Conservation (phyloP, 2,888 invertebrate genomes). For the Agrotis puta region DNA sequence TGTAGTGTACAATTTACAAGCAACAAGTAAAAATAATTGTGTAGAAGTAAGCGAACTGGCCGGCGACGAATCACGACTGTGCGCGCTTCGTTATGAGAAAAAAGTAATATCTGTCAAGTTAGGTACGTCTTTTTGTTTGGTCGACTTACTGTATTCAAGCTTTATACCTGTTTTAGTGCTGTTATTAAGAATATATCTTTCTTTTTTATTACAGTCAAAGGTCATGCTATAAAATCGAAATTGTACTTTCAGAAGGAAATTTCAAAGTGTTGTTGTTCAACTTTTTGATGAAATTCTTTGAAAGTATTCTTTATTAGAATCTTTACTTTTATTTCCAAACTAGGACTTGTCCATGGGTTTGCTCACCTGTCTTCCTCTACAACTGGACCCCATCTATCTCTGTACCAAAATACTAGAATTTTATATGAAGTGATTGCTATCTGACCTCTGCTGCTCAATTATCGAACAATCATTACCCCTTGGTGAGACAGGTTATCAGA, state of each 20-base stretch:
- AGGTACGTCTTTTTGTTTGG: constrained; percentile 24
- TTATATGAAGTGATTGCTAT: no score
- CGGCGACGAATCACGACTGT: constrained; percentile 47
- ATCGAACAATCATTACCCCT: no score
- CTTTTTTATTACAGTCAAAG: constrained; percentile 37
- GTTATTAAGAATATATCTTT: no score
- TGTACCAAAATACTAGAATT: no score
- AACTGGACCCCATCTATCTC: no score
- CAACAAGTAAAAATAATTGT: constrained; percentile 64
- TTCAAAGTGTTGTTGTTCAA: not conserved
- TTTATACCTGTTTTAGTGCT: constrained; percentile 8
- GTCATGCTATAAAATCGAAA: constrained; percentile 12
- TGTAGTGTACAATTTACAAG: constrained; percentile 42
- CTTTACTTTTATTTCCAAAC: not conserved
- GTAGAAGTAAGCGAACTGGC: constrained; percentile 43
- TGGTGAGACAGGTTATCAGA: no score
- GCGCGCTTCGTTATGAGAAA: constrained; percentile 43
- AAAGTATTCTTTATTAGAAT: not conserved
- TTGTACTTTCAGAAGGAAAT: constrained; percentile 8
- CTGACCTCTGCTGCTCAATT: no score
- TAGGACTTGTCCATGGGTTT: no score
- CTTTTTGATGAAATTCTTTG: no score
- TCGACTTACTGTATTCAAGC: not conserved
- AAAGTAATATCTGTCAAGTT: constrained; percentile 53
- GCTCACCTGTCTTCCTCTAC: no score